phyloP scores from a whole-genome alignment of 2,888 invertebrate genomes.

The Eupithecia exiguata region DNA sequence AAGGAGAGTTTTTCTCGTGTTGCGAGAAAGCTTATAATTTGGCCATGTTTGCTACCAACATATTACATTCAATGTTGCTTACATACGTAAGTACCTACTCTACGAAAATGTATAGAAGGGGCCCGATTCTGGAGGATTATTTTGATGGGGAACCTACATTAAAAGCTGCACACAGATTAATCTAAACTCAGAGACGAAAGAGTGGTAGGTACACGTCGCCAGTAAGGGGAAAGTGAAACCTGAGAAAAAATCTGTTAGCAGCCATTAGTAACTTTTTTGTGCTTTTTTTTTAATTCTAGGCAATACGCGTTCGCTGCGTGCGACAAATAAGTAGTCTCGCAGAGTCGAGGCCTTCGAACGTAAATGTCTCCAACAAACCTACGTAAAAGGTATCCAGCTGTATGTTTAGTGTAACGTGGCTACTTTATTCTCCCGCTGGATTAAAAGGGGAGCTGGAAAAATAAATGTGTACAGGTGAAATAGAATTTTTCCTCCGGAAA shows the following conservation, averaged over 20 bases:
- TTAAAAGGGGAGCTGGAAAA: constrained; percentile 34
- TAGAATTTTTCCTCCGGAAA: not conserved
- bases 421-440: constrained; percentile 36
- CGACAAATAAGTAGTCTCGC: not conserved
- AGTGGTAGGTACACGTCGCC: too few species aligned
- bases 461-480: constrained; percentile 7
- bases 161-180: not conserved
- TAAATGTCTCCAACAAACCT: constrained; percentile 8
- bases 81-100: not conserved
- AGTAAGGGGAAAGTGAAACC: too few species aligned
- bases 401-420: constrained; percentile 32
- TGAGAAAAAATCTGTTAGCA: too few species aligned
- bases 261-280: too few species aligned
- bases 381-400: constrained; percentile 18
- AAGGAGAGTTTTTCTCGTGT: constrained; percentile 46
- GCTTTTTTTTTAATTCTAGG: too few species aligned
- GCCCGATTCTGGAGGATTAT: not conserved
- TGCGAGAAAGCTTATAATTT: constrained; percentile 44
- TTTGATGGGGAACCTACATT: not conserved
- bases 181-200: not conserved
- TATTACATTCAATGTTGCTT: constrained; percentile 15
- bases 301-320: not conserved
- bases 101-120: not conserved
- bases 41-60: constrained; percentile 18
- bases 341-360: not conserved